A percentile compares a stretch with the other conserved stretches of the same genome.
Conservation (phyloP, 2,888 invertebrate genomes). For the Gymnosoma rotundatum region DNA sequence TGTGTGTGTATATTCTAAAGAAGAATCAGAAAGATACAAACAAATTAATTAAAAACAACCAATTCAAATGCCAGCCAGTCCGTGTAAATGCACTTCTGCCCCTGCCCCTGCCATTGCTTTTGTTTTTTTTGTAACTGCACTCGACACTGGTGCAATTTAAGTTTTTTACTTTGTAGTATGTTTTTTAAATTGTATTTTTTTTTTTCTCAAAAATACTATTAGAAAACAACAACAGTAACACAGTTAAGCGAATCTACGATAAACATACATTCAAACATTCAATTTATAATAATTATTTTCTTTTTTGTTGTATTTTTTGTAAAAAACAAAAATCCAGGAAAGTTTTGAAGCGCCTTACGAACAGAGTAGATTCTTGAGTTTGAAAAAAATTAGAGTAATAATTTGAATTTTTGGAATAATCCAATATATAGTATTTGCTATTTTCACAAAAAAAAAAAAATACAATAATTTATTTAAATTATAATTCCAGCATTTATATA, state of each 20-base stretch:
- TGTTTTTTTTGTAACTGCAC: conserved; percentile 59
- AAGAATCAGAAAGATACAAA: conserved; percentile 40
- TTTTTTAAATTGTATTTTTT: neutral
- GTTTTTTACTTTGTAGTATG: conserved; percentile 26
- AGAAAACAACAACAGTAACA: conserved; percentile 28
- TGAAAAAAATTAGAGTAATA: neutral
- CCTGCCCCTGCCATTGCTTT: conserved; percentile 69
- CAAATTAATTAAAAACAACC: conserved; percentile 18
- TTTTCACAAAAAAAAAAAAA: too few species aligned
- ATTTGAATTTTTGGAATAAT: too few species aligned
- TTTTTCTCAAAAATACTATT: conserved; percentile 31
- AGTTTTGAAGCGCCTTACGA: too few species aligned
- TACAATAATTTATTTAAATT: too few species aligned
- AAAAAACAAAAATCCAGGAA: too few species aligned
- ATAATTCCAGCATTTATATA: too few species aligned
- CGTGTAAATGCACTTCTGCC: conserved; percentile 70
- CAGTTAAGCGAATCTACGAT: conserved; percentile 28
- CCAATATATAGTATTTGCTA: too few species aligned
- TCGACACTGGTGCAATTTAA: conserved; percentile 63
- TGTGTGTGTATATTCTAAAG: conserved; percentile 12
- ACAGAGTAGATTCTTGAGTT: too few species aligned
- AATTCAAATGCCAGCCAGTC: conserved; percentile 58
- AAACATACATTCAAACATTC: conserved; percentile 20
- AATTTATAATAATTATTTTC: conserved; percentile 44
- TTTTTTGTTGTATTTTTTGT: conserved; percentile 5